Percentiles rank a stretch among this genome's conserved stretches.
phyloP scores from a whole-genome alignment of 2,113 vertebrate species.

The Lipophrys pholis region DNA sequence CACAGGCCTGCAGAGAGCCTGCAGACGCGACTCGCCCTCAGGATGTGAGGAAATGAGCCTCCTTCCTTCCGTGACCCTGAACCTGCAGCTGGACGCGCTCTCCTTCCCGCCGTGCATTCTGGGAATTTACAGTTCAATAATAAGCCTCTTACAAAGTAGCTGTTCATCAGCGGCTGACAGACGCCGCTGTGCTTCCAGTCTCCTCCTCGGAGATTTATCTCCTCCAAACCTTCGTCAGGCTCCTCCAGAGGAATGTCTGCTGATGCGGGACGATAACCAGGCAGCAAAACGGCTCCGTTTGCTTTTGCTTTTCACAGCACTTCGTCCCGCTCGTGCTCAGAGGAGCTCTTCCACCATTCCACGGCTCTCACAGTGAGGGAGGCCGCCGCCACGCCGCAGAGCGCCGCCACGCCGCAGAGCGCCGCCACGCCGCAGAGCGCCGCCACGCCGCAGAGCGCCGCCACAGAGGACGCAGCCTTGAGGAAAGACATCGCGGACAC shows the following conservation, averaged over 20 bases:
- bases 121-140: slow-evolving; percentile 63
- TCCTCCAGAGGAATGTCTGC: slow-evolving; percentile 51
- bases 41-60: slow-evolving; percentile 76
- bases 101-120: slow-evolving; percentile 38
- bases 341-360: slow-evolving; percentile 72
- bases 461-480: slow-evolving; percentile 29
- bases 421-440: no score
- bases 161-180: slow-evolving; percentile 52
- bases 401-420: no score
- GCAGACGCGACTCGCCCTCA: slow-evolving; percentile 60
- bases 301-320: slow-evolving; percentile 78
- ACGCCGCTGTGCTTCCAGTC: slow-evolving; percentile 2
- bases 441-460: no score
- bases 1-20: slow-evolving; percentile 22
- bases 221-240: slow-evolving; percentile 18
- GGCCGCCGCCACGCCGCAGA: slow-evolving; percentile 31
- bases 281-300: slow-evolving; percentile 58
- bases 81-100: slow-evolving; percentile 50
- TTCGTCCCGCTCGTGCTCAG: slow-evolving; percentile 73
- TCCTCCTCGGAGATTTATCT: slow-evolving; percentile 41
- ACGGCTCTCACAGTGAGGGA: slow-evolving; percentile 44
- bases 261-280: slow-evolving; percentile 49
- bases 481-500: slow-evolving; percentile 53
- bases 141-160: slow-evolving; percentile 43
- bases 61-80: slow-evolving; percentile 69